These are phyloP conservation scores for Lepus townsendii DNA, from an alignment of 2,797 vertebrate genomes.

Conservation along the genomic window DNA sequence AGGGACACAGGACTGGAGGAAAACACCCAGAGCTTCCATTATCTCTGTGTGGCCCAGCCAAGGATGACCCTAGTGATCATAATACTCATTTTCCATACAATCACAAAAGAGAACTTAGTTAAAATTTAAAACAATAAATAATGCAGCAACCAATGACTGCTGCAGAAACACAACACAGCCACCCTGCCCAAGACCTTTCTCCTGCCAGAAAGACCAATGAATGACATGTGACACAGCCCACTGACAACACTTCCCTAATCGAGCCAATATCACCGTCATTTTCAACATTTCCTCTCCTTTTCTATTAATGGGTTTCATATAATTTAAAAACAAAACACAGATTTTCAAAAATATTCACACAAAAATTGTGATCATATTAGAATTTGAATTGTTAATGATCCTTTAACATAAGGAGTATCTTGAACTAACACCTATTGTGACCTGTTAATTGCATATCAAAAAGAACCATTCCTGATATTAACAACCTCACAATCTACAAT, in stretches of 20 bases:
- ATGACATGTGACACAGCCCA: neutral
- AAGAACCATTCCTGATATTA: neutral
- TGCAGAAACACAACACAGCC: conserved; percentile 41
- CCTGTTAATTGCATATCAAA: neutral
- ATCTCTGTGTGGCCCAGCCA: conserved; percentile 38
- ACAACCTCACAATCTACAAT: conserved; percentile 43
- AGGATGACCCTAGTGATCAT: neutral
- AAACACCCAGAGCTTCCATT: neutral
- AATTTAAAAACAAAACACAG: conserved; percentile 22
- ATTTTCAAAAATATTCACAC: neutral
- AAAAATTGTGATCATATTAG: conserved; percentile 1
- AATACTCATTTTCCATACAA: conserved; percentile 16
- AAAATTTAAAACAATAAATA: conserved; percentile 59
- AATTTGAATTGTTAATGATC: conserved; percentile 19
- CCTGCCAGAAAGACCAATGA: neutral
- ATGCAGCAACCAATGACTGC: neutral
- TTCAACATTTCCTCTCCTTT: conserved; percentile 31
- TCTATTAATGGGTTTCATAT: neutral
- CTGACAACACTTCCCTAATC: neutral
- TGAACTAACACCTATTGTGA: conserved; percentile 8
- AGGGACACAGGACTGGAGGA: conserved; percentile 7
- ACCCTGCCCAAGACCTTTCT: neutral
- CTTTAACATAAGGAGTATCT: neutral
- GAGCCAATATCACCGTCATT: conserved; percentile 33
- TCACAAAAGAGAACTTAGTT: neutral